A percentile compares a stretch with the other conserved stretches of the same genome.
Evolutionary conservation across 2,797 vertebrate genomes (phyloP).

Genomic region (Capromys pilorides): DNA sequence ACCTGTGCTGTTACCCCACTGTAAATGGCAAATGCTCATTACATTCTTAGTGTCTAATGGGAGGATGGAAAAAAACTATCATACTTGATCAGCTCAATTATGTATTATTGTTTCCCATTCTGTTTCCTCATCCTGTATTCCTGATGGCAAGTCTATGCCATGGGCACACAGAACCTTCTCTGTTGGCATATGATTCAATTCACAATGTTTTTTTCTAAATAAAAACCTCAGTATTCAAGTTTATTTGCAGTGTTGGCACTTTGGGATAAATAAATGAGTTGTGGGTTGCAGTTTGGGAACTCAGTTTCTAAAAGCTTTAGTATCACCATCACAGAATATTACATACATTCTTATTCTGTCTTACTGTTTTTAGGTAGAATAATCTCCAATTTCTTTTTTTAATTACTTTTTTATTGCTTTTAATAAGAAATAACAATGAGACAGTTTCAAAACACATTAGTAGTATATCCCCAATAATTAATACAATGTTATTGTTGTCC

Average conservation of each 20-base stretch:
- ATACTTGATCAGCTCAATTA: background rate
- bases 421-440: no score
- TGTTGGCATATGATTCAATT: background rate
- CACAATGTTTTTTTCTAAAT: background rate
- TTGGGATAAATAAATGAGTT: background rate
- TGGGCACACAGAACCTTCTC: background rate
- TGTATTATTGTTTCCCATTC: background rate
- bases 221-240: background rate
- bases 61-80: background rate
- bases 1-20: background rate
- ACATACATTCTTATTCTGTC: background rate
- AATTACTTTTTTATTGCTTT: no score
- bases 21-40: background rate
- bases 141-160: background rate
- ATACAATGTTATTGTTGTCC: no score
- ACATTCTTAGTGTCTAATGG: background rate
- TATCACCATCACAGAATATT: no score
- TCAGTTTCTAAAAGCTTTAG: background rate
- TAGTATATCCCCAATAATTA: no score
- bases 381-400: background rate
- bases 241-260: background rate
- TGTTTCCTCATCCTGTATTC: background rate
- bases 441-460: no score
- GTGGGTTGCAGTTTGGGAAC: background rate
- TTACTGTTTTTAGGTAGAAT: background rate